Percentiles rank a stretch among this genome's conserved stretches.
phyloP scores from a whole-genome alignment of 2,888 invertebrate species.

The Rotaria macrura region DNA sequence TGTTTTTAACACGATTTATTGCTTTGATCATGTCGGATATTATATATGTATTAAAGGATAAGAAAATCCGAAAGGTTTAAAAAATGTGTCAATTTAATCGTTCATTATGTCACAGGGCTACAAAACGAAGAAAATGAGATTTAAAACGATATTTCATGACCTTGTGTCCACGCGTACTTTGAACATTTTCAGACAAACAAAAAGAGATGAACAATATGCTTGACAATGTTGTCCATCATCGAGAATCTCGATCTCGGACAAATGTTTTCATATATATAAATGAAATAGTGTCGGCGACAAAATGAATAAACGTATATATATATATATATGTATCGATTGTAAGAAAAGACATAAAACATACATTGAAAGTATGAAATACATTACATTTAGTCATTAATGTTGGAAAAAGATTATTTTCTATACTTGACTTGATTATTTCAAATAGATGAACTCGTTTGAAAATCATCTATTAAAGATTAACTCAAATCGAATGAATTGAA shows the following conservation, averaged over 20 bases:
- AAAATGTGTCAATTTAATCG: constrained; percentile 12
- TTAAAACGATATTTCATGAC: neutral
- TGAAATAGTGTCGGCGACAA: neutral
- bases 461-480: neutral
- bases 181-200: neutral
- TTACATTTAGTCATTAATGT: neutral
- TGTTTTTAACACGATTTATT: neutral
- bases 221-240: neutral
- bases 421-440: neutral
- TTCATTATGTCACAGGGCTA: neutral
- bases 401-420: neutral
- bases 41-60: neutral
- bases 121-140: neutral
- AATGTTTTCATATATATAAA: neutral
- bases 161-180: neutral
- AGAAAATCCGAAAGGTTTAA: neutral
- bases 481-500: neutral
- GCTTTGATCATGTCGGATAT: neutral
- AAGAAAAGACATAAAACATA: neutral
- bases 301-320: neutral
- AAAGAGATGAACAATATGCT: neutral
- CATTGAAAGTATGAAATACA: neutral
- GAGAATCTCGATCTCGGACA: neutral
- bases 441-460: neutral
- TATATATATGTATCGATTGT: no score